Conservation (phyloP, 2,113 vertebrate genomes). For the Channa maculata region DNA sequence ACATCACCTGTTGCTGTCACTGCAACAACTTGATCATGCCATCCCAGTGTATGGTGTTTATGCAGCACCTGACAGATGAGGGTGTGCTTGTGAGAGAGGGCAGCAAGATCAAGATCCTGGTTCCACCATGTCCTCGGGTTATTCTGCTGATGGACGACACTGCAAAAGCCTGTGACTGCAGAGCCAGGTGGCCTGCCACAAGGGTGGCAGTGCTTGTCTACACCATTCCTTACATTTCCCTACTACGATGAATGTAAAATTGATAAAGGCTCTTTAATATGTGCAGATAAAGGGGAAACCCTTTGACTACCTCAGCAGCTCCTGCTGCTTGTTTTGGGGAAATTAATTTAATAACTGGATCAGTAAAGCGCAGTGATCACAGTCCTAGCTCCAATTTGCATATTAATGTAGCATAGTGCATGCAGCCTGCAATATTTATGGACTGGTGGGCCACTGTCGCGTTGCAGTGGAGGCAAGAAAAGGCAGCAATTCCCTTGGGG, state of each 20-base stretch:
- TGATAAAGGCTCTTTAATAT: conserved; percentile 84
- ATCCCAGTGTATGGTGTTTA: conserved; percentile 14
- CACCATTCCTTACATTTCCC: conserved; percentile 36
- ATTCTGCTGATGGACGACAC: conserved; percentile 63
- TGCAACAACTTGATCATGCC: conserved; percentile 55
- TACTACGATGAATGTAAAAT: conserved; percentile 79
- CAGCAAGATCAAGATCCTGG: conserved; percentile 43
- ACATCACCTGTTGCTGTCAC: conserved; percentile 71
- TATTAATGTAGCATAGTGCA: conserved; percentile 77
- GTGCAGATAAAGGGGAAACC: conserved; percentile 57
- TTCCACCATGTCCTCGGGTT: conserved; percentile 29
- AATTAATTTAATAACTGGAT: conserved; percentile 84
- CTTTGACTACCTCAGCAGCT: conserved; percentile 79
- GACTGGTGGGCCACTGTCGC: conserved; percentile 35
- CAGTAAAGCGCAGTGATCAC: conserved; percentile 72
- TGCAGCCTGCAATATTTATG: conserved; percentile 70
- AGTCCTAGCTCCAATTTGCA: conserved; percentile 78
- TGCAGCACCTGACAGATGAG: conserved; percentile 10
- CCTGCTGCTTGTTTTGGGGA: conserved; percentile 72
- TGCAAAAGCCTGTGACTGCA: conserved; percentile 40
- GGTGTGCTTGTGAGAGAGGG: conserved; percentile 13
- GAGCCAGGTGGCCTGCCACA: conserved; percentile 38
- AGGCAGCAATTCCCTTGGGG: conserved; percentile 33
- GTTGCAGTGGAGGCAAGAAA: conserved; percentile 23
- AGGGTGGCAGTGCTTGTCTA: conserved; percentile 16